Conservation (phyloP, 2,113 vertebrate species). For the Baryphthengus martii region DNA sequence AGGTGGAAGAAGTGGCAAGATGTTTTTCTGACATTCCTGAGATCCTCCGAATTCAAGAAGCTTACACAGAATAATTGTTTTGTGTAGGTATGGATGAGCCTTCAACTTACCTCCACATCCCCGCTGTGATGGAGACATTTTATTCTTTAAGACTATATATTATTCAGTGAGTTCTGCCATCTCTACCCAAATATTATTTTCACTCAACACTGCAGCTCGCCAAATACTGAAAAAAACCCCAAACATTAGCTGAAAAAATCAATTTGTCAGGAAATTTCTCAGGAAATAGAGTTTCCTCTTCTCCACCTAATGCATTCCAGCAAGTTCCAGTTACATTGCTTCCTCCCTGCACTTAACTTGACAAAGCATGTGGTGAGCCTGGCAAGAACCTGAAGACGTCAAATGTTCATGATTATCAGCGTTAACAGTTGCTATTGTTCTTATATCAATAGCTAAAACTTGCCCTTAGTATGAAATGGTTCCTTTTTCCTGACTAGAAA, state of each 20-base stretch:
- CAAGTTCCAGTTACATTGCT: background rate
- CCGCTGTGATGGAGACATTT: background rate
- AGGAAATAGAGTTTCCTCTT: constrained; percentile 37
- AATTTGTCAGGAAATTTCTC: constrained; percentile 6
- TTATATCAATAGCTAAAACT: background rate
- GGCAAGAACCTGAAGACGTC: background rate
- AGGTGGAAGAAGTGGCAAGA: background rate
- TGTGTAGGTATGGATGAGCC: background rate
- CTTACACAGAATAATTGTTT: background rate
- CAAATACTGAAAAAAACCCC: background rate
- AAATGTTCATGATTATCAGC: background rate
- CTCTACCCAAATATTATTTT: background rate
- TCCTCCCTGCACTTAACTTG: background rate
- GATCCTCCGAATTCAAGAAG: background rate
- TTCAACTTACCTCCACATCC: background rate
- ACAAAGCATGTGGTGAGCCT: background rate
- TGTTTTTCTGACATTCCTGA: background rate
- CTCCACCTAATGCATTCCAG: background rate
- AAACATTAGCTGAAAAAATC: background rate
- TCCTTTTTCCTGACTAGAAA: background rate
- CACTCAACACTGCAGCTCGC: background rate
- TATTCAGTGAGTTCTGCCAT: background rate
- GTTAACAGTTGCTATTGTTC: background rate
- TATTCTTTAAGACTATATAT: background rate
- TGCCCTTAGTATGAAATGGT: background rate